phyloP scores from a whole-genome alignment of 1,140 invertebrate genomes.

The Bombus sylvicola region DNA sequence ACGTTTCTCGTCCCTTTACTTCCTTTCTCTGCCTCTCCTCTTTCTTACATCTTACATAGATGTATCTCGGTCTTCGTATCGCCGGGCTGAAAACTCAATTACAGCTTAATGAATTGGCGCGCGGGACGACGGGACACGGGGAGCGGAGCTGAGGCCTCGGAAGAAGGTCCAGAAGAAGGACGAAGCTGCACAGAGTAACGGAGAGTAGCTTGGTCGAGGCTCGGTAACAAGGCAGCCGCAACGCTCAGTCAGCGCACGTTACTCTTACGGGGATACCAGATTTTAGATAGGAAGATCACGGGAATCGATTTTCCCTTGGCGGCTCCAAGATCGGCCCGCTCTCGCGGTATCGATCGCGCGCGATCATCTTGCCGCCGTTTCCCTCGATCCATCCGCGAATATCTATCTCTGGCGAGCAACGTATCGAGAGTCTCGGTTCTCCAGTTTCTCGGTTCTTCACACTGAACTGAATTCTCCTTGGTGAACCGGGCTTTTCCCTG shows the following conservation, averaged over 20 bases:
- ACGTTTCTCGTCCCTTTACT: conserved; percentile 43
- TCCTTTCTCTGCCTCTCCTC: conserved; percentile 37
- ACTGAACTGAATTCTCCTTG: too few relatives aligned
- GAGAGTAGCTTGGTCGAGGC: conserved; percentile 38
- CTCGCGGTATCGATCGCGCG: conserved; percentile 39
- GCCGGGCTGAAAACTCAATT: conserved; percentile 81
- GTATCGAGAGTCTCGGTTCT: neutral
- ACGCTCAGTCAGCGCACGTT: conserved; percentile 46
- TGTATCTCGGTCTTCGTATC: conserved; percentile 77
- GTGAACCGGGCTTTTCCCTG: too few relatives aligned
- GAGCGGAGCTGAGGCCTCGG: conserved; percentile 4
- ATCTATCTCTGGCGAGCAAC: neutral
- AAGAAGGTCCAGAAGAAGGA: conserved; percentile 23
- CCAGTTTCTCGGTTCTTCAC: too few relatives aligned
- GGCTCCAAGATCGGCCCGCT: conserved; percentile 33
- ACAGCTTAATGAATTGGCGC: conserved; percentile 80
- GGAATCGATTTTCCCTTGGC: conserved; percentile 62
- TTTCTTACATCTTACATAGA: conserved; percentile 69
- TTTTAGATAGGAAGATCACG: conserved; percentile 62
- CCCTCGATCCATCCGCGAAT: conserved; percentile 36
- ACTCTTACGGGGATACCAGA: conserved; percentile 47
- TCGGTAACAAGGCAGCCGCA: conserved; percentile 72
- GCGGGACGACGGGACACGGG: conserved; percentile 40
- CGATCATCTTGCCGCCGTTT: conserved; percentile 35
- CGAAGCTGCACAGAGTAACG: neutral